Evolutionary conservation across 2,113 vertebrate species (phyloP), one percentile per base, ranked within the genome.

Genomic region (Hemibates koningsi): DNA sequence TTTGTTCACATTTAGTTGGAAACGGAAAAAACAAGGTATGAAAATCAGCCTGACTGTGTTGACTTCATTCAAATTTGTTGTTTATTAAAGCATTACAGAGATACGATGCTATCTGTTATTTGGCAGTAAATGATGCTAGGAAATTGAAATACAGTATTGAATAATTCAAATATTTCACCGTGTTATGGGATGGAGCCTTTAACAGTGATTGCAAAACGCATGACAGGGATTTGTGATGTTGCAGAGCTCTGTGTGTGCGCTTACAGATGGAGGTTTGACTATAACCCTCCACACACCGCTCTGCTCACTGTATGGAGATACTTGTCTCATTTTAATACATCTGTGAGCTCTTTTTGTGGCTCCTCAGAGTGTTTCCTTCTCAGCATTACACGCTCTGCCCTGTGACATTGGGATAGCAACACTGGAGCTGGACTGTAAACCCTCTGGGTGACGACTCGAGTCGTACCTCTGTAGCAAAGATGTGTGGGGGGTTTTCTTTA

Each of bases 401-500:
- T 36, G 38, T 45, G 21, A 45, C 68, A 11, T 4, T 1, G 43
- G 24, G 24, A 48, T 6, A 5, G 41, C 68, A 45, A 9, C 21
- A 17, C 2, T 10, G 21, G 14, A 43, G 3, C 24, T 29, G 6
- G 36, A 12, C 66, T 43, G 41, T 19, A 76, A 76, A 48, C 41
- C 13, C 8, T 43, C 5, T 27, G 41, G 38, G 21, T 45, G 66
- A 73, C 0, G 66, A 73, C 14, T 76, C 6, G 0, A 13, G 41
- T 73, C 4, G 34, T 38, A 21, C 34, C 5, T 6, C 36, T 0
- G 12, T 4, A 68, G 63, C 34, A 43, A 0, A 41, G 63, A 14
- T 41, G n/a, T 41, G 63, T 13, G 0, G 2, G 21, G 6, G 2
- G 3, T 0, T 0, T 1, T 24, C 24, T 11, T 43, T 17, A 45